phyloP scores from a whole-genome alignment of 1,140 invertebrate species.

The Drosophila tristis region DNA sequence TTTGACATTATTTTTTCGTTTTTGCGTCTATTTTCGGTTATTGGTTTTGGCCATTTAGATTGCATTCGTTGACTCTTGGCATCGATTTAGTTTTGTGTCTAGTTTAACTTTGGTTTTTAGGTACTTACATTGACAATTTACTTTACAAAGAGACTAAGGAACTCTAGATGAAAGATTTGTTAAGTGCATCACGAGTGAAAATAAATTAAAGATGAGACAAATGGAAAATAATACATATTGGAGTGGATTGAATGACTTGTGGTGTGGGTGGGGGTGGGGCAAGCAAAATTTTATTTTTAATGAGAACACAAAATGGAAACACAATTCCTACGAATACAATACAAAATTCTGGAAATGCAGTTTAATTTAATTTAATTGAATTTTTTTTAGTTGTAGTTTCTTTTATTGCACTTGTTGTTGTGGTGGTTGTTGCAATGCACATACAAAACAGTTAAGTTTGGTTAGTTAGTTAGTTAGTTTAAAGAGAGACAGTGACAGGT shows the following conservation, averaged over 20 bases:
- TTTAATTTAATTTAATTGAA: constrained; percentile 20
- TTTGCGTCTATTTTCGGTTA: constrained; percentile 24
- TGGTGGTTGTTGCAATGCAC: constrained; percentile 64
- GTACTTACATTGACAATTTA: constrained; percentile 80
- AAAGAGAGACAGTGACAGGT: constrained; percentile 52
- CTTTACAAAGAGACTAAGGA: constrained; percentile 70
- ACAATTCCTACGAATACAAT: constrained; percentile 77
- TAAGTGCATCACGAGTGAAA: constrained; percentile 58
- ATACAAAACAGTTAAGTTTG: constrained; percentile 69
- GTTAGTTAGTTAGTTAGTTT: constrained; percentile 40
- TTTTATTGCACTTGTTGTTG: constrained; percentile 54
- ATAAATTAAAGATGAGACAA: constrained; percentile 13
- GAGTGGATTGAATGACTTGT: constrained; percentile 9
- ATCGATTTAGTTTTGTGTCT: constrained; percentile 32
- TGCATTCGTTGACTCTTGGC: constrained; percentile 40
- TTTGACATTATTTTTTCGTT: constrained; percentile 23
- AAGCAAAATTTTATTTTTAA: constrained; percentile 52
- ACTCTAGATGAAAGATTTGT: constrained; percentile 56
- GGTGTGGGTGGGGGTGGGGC: constrained; percentile 26
- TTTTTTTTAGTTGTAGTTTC: constrained; percentile 29
- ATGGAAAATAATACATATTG: constrained; percentile 18
- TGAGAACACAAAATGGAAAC: constrained; percentile 54
- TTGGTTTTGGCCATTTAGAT: constrained; percentile 54
- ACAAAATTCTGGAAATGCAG: constrained; percentile 73
- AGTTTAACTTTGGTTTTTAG: constrained; percentile 51